Conservation (phyloP, 2,888 invertebrate species). For the Melanchra persicariae region DNA sequence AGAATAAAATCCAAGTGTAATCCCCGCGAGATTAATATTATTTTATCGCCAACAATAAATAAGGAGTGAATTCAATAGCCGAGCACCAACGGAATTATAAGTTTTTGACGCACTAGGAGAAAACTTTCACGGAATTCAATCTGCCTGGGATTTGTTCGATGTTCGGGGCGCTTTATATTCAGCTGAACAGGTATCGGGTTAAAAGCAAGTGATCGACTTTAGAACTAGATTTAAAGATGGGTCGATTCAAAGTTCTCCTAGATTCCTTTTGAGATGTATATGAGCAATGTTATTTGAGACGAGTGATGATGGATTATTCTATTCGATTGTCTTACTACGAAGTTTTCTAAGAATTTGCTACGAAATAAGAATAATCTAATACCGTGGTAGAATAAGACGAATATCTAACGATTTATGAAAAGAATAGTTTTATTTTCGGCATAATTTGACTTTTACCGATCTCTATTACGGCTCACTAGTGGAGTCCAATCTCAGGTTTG, state of each 20-base stretch:
- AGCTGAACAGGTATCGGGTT: conserved; percentile 60
- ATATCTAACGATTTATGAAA: conserved; percentile 22
- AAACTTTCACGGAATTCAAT: conserved; percentile 88
- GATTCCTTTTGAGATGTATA: conserved; percentile 52
- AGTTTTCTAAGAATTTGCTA: conserved; percentile 21
- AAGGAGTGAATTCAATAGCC: conserved; percentile 89
- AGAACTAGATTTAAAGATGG: conserved; percentile 58
- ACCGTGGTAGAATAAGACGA: conserved; percentile 10
- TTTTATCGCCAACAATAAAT: conserved; percentile 90
- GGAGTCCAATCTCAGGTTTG: conserved; percentile 21
- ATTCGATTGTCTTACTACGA: conserved; percentile 33
- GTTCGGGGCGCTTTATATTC: conserved; percentile 77
- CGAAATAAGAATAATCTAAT: conserved; percentile 33
- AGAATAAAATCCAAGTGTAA: conserved; percentile 88
- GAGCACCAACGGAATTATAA: conserved; percentile 84
- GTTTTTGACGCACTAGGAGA: conserved; percentile 87
- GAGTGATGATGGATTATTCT: conserved; percentile 50
- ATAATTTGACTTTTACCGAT: conserved; percentile 9
- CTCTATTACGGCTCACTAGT: conserved; percentile 12
- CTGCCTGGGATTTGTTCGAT: conserved; percentile 85
- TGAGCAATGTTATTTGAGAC: conserved; percentile 42
- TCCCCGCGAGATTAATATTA: conserved; percentile 90
- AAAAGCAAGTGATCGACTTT: conserved; percentile 59
- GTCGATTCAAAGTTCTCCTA: conserved; percentile 48
- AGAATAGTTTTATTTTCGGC: conserved; percentile 4